Evolutionary conservation across 2,113 vertebrate species (phyloP).

Genomic region (rabbit (Oryctolagus cuniculus)): DNA sequence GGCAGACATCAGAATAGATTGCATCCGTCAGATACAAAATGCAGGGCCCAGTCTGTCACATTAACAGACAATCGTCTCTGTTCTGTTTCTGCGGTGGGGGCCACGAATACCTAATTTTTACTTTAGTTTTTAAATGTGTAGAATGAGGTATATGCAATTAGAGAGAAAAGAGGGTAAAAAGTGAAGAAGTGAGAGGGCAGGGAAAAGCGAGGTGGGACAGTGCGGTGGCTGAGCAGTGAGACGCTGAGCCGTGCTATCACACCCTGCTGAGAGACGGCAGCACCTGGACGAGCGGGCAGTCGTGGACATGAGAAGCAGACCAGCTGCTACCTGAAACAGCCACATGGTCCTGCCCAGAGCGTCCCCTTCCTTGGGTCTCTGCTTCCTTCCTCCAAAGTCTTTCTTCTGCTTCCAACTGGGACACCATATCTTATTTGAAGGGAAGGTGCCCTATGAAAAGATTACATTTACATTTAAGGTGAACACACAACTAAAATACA

Average conservation of each 20-base stretch:
- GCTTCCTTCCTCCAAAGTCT: conserved; percentile 60
- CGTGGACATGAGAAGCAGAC: rapidly evolving
- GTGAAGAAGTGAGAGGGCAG: background rate
- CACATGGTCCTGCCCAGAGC: rapidly evolving
- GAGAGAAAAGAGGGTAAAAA: background rate
- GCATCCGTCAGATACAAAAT: background rate
- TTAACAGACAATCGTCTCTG: background rate
- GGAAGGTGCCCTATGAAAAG: conserved; percentile 56
- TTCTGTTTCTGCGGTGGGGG: background rate
- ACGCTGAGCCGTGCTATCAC: background rate
- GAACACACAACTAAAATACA: background rate
- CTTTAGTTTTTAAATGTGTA: background rate
- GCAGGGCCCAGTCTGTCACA: background rate
- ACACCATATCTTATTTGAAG: conserved; percentile 32
- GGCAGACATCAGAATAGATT: background rate
- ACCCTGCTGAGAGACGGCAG: background rate
- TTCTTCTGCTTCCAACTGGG: conserved; percentile 68
- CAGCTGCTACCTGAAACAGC: background rate
- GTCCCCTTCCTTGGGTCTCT: conserved; percentile 36
- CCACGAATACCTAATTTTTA: background rate
- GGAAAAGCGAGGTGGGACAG: background rate
- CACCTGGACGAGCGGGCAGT: rapidly evolving
- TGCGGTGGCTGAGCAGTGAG: too few species aligned
- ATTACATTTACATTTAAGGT: background rate
- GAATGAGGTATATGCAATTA: background rate